phyloP scores from a whole-genome alignment of 2,113 vertebrate genomes.

The Xyliphius kryptos region DNA sequence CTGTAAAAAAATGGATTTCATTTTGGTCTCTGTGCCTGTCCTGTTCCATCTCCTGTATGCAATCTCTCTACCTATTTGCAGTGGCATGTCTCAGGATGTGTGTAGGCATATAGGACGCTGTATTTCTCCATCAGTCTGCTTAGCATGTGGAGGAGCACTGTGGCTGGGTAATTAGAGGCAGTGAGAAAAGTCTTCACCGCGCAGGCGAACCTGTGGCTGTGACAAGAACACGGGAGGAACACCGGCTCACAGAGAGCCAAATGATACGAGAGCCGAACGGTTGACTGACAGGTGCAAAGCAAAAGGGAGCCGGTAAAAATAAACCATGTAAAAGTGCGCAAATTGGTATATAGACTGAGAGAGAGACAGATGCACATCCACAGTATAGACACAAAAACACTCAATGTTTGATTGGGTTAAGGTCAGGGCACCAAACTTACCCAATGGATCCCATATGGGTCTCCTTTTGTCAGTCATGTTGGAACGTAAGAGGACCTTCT shows the following conservation, averaged over 20 bases:
- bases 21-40: slow-evolving; percentile 32
- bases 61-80: background rate
- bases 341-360: slow-evolving; percentile 6
- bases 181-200: slow-evolving; percentile 33
- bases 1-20: background rate
- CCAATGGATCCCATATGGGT: too few relatives aligned
- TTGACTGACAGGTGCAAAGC: slow-evolving; percentile 49
- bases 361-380: too few relatives aligned
- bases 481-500: too few relatives aligned
- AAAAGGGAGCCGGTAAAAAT: slow-evolving; percentile 45
- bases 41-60: slow-evolving; percentile 56
- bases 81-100: slow-evolving; percentile 13
- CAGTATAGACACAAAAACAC: too few relatives aligned
- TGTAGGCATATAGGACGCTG: slow-evolving; percentile 6
- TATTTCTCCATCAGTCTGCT: slow-evolving; percentile 28
- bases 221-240: slow-evolving; percentile 26
- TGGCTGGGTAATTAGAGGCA: slow-evolving; percentile 39
- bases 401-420: too few relatives aligned
- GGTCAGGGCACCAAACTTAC: too few relatives aligned
- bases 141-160: slow-evolving; percentile 25
- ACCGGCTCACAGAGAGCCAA: slow-evolving; percentile 29
- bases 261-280: slow-evolving; percentile 34
- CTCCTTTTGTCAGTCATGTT: too few relatives aligned
- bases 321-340: slow-evolving; percentile 41
- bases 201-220: slow-evolving; percentile 16